A percentile compares a stretch with the other conserved stretches of the same genome.
Conservation (phyloP, 2,888 invertebrate species). For the Drosophila leonis region DNA sequence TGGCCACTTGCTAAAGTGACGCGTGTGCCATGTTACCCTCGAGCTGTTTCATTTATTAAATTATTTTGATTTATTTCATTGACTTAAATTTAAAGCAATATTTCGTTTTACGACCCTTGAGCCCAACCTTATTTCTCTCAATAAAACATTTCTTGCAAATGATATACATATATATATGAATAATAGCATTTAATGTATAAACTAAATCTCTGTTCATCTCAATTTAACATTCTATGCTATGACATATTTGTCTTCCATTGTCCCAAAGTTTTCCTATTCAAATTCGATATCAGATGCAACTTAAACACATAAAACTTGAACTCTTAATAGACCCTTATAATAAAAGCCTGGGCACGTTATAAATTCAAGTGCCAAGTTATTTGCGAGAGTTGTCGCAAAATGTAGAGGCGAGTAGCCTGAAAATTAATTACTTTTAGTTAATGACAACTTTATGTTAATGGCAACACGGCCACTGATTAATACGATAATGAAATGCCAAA, state of each 20-base stretch:
- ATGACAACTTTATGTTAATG: constrained; percentile 58
- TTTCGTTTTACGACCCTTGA: too few species aligned
- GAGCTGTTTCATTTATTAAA: neutral
- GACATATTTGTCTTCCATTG: neutral
- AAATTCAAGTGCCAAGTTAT: constrained; percentile 8
- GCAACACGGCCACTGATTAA: constrained; percentile 39
- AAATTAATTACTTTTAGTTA: constrained; percentile 62
- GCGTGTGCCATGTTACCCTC: constrained; percentile 11
- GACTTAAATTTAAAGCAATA: too few species aligned
- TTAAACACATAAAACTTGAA: neutral
- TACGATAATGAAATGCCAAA: constrained; percentile 51
- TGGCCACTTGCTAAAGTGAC: constrained; percentile 41
- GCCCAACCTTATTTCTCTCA: too few species aligned
- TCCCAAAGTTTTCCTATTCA: neutral
- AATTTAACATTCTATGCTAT: neutral
- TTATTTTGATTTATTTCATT: neutral
- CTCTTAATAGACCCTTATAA: constrained; percentile 6
- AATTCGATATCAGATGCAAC: neutral
- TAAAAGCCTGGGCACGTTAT: neutral
- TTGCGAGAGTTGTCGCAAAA: neutral
- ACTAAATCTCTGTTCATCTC: neutral
- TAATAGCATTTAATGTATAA: too few species aligned
- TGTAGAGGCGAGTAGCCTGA: constrained; percentile 20
- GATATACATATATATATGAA: too few species aligned
- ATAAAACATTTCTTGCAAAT: too few species aligned